Percentiles rank a stretch among this genome's conserved stretches.
Conservation (phyloP, 35 echinoderm and acorn worm species). For the Ophiothrix spiculata region DNA sequence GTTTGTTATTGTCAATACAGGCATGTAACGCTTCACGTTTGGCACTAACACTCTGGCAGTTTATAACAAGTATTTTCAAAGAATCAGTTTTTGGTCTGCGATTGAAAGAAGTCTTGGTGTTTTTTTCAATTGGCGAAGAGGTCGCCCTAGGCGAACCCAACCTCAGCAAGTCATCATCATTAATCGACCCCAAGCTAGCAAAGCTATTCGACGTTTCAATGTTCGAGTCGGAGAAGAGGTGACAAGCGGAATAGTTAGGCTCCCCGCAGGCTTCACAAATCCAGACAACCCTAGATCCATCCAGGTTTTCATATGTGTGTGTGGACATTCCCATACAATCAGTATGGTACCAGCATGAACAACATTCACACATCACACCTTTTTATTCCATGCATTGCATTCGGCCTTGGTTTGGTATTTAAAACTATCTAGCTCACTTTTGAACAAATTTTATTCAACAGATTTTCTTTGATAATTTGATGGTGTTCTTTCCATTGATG, state of each 20-base stretch:
- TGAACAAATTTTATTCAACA: no score
- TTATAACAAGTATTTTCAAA: neutral
- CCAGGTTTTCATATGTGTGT: neutral
- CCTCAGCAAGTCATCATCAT: neutral
- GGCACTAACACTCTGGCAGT: neutral
- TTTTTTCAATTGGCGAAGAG: neutral
- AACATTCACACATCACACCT: no score
- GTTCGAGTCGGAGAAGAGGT: neutral
- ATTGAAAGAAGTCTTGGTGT: no score
- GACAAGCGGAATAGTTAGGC: neutral
- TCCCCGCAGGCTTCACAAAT: neutral
- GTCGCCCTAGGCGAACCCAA: neutral
- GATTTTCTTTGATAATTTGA: no score
- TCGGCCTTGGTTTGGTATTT: no score
- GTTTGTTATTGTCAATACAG: neutral
- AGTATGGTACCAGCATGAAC: slow-evolving; percentile 40
- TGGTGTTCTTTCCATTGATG: no score
- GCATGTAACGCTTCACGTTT: neutral
- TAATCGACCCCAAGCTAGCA: neutral
- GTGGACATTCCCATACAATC: slow-evolving; percentile 54
- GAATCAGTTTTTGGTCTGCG: neutral
- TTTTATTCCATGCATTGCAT: no score
- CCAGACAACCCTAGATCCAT: neutral
- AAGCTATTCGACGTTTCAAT: neutral
- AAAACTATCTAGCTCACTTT: no score